A percentile compares a stretch with the other conserved stretches of the same genome.
Evolutionary conservation across 92 coral and sea anemone species (phyloP).

Genomic region (Plumapathes pennacea): DNA sequence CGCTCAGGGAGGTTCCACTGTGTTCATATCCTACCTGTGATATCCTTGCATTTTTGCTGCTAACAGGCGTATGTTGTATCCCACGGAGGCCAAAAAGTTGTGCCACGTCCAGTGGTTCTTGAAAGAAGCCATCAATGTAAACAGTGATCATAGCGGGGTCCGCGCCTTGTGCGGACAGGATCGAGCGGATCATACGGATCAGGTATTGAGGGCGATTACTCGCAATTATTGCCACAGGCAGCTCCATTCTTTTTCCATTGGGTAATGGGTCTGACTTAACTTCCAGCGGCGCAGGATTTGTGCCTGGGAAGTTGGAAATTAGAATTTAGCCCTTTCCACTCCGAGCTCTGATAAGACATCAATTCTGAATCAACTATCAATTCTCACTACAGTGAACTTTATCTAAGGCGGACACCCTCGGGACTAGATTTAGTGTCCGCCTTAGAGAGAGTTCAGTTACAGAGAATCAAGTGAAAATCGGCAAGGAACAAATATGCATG

Average conservation of each 20-base stretch:
- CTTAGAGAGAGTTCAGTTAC: no score
- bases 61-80: slow-evolving; percentile 92
- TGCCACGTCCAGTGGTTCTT: slow-evolving; percentile 94
- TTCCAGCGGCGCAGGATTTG: slow-evolving; percentile 90
- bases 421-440: no score
- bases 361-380: no score
- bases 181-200: slow-evolving; percentile 88
- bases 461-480: no score
- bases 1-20: background rate
- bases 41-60: slow-evolving; percentile 98
- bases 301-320: slow-evolving; percentile 74
- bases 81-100: slow-evolving; percentile 84
- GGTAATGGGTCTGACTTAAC: slow-evolving; percentile 69
- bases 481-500: no score
- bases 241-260: slow-evolving; percentile 53
- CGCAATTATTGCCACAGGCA: slow-evolving; percentile 94
- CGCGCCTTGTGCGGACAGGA: slow-evolving; percentile 90
- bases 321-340: no score
- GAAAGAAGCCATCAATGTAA: slow-evolving; percentile 96
- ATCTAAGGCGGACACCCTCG: no score
- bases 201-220: slow-evolving; percentile 95
- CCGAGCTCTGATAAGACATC: no score
- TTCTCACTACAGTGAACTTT: no score
- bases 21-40: slow-evolving; percentile 70
- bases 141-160: slow-evolving; percentile 71